Conservation (phyloP, 1,140 invertebrate genomes). For the Spodoptera frugiperda region DNA sequence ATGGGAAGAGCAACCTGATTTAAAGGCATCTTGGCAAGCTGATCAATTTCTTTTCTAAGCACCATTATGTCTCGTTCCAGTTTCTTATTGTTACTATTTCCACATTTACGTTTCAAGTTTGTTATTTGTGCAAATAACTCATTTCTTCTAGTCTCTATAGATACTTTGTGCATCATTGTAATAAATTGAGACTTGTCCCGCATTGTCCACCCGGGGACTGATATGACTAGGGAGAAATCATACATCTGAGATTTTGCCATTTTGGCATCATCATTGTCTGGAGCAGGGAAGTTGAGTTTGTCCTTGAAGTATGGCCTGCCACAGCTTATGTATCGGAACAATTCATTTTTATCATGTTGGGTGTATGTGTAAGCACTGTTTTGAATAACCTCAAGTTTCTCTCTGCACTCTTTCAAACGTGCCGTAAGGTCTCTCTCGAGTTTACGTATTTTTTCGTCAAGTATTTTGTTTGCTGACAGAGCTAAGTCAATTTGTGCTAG, state of each 20-base stretch:
- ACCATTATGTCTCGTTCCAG: slow-evolving; percentile 57
- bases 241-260: slow-evolving; percentile 73
- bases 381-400: slow-evolving; percentile 62
- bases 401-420: slow-evolving; percentile 65
- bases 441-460: slow-evolving; percentile 68
- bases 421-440: slow-evolving; percentile 64
- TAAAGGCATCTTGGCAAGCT: slow-evolving; percentile 57
- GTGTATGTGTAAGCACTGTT: slow-evolving; percentile 15
- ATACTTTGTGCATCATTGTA: slow-evolving; percentile 63
- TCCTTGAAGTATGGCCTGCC: slow-evolving; percentile 81
- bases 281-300: slow-evolving; percentile 65
- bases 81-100: slow-evolving; percentile 53
- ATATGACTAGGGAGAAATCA: slow-evolving; percentile 66
- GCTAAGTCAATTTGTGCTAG: slow-evolving; percentile 65
- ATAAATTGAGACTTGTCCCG: slow-evolving; percentile 72
- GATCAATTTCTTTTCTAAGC: slow-evolving; percentile 59
- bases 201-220: slow-evolving; percentile 74
- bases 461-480: slow-evolving; percentile 69
- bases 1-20: slow-evolving; percentile 69
- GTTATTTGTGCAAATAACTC: slow-evolving; percentile 63
- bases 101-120: slow-evolving; percentile 59
- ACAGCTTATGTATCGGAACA: slow-evolving; percentile 67
- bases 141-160: slow-evolving; percentile 61
- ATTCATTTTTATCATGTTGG: slow-evolving; percentile 54
- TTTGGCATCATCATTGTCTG: slow-evolving; percentile 74